phyloP scores from a whole-genome alignment of 2,888 invertebrate species.

The Habrosyne pyritoides region DNA sequence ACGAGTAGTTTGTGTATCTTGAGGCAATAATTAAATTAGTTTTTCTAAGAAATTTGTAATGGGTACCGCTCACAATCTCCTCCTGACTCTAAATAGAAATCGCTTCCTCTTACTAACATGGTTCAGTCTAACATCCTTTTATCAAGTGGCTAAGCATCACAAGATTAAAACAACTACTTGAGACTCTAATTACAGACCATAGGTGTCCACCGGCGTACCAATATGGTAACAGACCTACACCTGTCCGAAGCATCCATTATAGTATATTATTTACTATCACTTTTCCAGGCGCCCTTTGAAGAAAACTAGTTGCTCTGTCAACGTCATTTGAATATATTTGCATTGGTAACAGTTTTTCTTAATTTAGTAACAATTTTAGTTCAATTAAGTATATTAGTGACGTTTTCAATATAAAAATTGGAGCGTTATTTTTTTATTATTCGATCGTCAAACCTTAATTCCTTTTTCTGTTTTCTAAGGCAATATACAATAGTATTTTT shows the following conservation, averaged over 20 bases:
- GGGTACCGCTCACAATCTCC: too few relatives aligned
- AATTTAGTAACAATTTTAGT: not conserved
- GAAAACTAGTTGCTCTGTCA: not conserved
- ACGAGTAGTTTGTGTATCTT: too few relatives aligned
- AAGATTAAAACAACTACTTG: slow-evolving; percentile 50
- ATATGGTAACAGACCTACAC: slow-evolving; percentile 43
- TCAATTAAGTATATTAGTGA: not conserved
- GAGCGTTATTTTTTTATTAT: not conserved
- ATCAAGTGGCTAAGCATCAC: slow-evolving; percentile 43
- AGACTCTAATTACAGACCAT: slow-evolving; percentile 54
- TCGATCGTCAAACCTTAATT: not conserved
- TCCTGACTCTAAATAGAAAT: slow-evolving; percentile 12
- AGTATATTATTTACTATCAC: slow-evolving; percentile 19
- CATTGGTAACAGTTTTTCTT: not conserved
- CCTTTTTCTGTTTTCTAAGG: not conserved
- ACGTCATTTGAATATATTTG: not conserved
- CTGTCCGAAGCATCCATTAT: slow-evolving; percentile 39
- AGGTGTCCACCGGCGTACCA: slow-evolving; percentile 44
- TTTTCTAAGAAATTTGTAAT: too few relatives aligned
- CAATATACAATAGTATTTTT: not conserved
- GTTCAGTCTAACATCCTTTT: slow-evolving; percentile 23
- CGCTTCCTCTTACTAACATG: slow-evolving; percentile 31
- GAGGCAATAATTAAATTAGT: too few relatives aligned
- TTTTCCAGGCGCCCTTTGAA: slow-evolving; percentile 5
- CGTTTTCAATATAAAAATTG: not conserved